phyloP scores from a whole-genome alignment of 2,113 vertebrate genomes.

The Capreolus pygargus region DNA sequence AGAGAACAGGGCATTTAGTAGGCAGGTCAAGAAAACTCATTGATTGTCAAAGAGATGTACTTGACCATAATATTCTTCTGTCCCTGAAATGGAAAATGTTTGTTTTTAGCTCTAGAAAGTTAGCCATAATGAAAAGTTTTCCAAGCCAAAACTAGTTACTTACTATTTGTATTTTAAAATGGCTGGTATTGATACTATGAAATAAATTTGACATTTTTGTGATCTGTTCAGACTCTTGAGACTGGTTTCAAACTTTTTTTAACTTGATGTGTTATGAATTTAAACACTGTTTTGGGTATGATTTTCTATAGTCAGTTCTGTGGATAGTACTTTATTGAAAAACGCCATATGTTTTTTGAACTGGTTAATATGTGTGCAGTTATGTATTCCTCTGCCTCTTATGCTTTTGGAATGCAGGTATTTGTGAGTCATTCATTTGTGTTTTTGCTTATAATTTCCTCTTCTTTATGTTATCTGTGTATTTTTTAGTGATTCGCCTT shows the following conservation, averaged over 20 bases:
- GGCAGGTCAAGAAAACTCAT: not conserved
- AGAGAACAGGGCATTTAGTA: not conserved
- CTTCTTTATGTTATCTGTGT: slow-evolving; percentile 65
- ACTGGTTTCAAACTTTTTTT: not conserved
- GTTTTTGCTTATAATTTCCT: not conserved
- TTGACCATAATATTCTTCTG: not conserved
- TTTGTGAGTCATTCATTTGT: not conserved
- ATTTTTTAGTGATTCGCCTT: slow-evolving; percentile 97
- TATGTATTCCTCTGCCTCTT: not conserved
- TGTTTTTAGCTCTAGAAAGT: not conserved
- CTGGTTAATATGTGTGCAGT: not conserved
- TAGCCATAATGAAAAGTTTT: not conserved
- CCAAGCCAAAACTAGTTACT: not conserved
- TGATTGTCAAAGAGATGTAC: not conserved
- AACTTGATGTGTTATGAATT: not conserved
- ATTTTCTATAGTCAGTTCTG: not conserved
- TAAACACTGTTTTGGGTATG: not conserved
- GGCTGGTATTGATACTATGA: not conserved
- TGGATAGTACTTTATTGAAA: not conserved
- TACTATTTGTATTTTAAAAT: not conserved
- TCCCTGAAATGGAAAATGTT: not conserved
- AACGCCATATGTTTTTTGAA: not conserved
- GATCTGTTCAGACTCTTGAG: not conserved
- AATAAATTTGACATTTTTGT: not conserved
- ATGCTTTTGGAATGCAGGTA: not conserved